These are phyloP conservation scores for Pherbina coryleti DNA, from an alignment of 2,888 invertebrate species.

Conservation along the genomic window DNA sequence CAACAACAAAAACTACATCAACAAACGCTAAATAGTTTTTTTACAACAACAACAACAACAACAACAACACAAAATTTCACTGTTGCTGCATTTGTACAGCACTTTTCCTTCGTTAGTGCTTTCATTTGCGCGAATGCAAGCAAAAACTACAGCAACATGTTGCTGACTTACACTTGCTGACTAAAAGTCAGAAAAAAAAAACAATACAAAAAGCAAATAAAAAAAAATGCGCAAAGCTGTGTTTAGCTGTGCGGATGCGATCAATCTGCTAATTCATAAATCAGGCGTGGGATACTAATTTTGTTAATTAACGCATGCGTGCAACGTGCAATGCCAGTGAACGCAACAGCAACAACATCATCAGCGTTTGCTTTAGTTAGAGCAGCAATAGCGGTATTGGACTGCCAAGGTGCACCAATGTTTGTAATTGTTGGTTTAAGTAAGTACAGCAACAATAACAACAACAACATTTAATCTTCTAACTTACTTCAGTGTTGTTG, in stretches of 20 bases:
- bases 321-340: slow-evolving; percentile 34
- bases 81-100: neutral
- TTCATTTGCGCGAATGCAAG: neutral
- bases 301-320: slow-evolving; percentile 62
- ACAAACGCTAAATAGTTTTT: neutral
- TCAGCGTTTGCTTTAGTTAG: neutral
- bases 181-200: neutral
- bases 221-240: neutral
- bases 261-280: slow-evolving; percentile 56
- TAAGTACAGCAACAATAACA: neutral
- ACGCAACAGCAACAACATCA: neutral
- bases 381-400: neutral
- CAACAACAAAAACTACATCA: slow-evolving; percentile 7
- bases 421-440: slow-evolving; percentile 57
- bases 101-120: slow-evolving; percentile 16
- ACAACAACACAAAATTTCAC: neutral
- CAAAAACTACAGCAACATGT: neutral
- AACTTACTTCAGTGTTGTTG: slow-evolving; percentile 3
- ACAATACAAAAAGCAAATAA: neutral
- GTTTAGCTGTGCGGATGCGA: slow-evolving; percentile 14
- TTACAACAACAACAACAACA: neutral
- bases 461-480: slow-evolving; percentile 40
- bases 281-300: slow-evolving; percentile 63
- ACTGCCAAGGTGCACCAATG: slow-evolving; percentile 17
- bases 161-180: neutral